Base-by-base conservation (phyloP, 2,113 vertebrate species). In the Poeciliopsis turrubarensis region DNA sequence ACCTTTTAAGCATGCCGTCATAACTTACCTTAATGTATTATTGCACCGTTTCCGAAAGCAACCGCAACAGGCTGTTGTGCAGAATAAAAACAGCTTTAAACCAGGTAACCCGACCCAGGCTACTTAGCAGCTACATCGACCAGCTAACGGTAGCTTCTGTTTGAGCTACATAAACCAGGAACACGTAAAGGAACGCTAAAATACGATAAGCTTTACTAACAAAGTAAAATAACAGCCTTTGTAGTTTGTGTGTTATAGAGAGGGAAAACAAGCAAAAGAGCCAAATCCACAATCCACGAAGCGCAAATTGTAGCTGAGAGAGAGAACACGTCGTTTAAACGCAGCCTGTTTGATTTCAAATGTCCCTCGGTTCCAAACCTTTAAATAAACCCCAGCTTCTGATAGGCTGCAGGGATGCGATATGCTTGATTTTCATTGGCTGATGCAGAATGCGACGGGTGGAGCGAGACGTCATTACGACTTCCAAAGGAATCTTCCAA, bases 271-370 rank as follows among this genome's bases (percentile, higher is more conserved):
- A 30, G 60, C 26, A 65, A 37, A 69, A 10, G 1, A 1, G 1
- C 25, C 13, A 11, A 68, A 27, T 11, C 0, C 7, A 27, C 0
- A 60, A 10, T 39, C 0, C 1, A 66, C 11, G 1, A 5, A 39
- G 0, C 5, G 22, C 5, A 2, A 19, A 9, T 5, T 15, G 0
- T 8, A 12, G 3, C 4, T 17, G 8, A 67, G 4, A 3, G 4
- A 3, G 0, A 54, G 17, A 22, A 37, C 32, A 19, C 13, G 57
- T 57, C 61, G 4, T n/a, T 26, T 29, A 11, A 13, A 9, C 27
- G 0, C 37, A 31, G 65, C 70, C 63, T 70, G 77, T 80, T 88
- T 65, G 19, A 91, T 84, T 95, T 95, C 94, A 95, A 95, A 95
- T 74, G 73, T 83, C 85, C 91, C 92, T 88, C 88, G 37, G 41